Evolutionary conservation across 2,888 invertebrate species (phyloP).

Genomic region (Acanthococcus lagerstroemiae): DNA sequence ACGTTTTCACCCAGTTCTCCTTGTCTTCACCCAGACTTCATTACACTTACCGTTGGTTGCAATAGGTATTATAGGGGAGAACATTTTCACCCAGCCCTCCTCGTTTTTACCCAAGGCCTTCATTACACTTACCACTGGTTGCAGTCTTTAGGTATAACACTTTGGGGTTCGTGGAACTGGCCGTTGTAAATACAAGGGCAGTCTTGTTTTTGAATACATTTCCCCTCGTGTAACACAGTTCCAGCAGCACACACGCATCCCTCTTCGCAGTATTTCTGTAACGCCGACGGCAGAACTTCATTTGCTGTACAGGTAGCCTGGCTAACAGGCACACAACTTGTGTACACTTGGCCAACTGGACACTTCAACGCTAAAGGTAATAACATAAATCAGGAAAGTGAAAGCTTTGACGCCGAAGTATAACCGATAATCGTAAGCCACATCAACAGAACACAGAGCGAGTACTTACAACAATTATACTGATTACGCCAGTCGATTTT

Average conservation of each 20-base stretch:
- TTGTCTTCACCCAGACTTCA: too few relatives aligned
- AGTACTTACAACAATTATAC: conserved; percentile 70
- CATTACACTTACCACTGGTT: conserved; percentile 60
- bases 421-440: neutral
- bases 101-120: neutral
- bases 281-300: conserved; percentile 37
- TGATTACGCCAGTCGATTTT: conserved; percentile 64
- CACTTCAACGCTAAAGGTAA: conserved; percentile 80
- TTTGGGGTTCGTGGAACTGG: conserved; percentile 59
- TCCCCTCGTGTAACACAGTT: conserved; percentile 60
- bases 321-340: conserved; percentile 59
- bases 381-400: neutral
- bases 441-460: neutral
- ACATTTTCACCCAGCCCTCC: too few relatives aligned
- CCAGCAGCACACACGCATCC: conserved; percentile 83
- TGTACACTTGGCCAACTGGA: conserved; percentile 62
- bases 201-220: conserved; percentile 57
- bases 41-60: too few relatives aligned
- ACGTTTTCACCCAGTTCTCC: too few relatives aligned
- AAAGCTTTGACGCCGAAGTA: conserved; percentile 6
- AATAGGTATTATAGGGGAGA: too few relatives aligned
- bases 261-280: conserved; percentile 57
- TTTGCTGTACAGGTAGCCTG: conserved; percentile 58
- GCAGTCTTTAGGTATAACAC: conserved; percentile 64
- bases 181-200: conserved; percentile 75